Evolutionary conservation across 2,113 vertebrate species (phyloP).

Genomic region (Rhabdornis inornatus): DNA sequence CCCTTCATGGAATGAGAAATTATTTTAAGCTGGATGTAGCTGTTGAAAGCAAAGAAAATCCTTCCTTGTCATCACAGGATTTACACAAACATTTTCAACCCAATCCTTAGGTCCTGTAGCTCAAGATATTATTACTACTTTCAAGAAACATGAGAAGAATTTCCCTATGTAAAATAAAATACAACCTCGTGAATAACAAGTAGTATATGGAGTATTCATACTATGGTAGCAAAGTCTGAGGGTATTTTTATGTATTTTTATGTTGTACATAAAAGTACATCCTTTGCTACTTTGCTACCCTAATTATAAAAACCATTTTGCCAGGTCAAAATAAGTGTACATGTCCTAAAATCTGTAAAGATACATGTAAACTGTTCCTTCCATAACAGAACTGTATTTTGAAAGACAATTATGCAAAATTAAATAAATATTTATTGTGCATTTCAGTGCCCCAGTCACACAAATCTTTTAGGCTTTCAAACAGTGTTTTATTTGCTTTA

Average conservation of each 20-base stretch:
- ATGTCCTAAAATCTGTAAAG: neutral
- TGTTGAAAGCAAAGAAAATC: conserved; percentile 21
- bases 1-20: neutral
- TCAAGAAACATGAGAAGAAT: neutral
- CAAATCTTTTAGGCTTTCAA: neutral
- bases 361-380: neutral
- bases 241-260: neutral
- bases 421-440: neutral
- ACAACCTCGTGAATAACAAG: neutral
- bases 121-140: neutral
- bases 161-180: neutral
- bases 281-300: neutral
- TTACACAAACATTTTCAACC: neutral
- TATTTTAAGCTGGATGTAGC: neutral
- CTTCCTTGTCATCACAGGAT: neutral
- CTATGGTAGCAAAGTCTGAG: neutral
- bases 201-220: neutral
- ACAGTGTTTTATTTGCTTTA: neutral
- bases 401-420: neutral
- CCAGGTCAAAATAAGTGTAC: neutral
- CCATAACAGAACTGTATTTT: neutral
- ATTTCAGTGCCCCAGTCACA: neutral
- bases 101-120: neutral
- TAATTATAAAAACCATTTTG: neutral
- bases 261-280: neutral